Percentiles rank a stretch among this genome's conserved stretches.
Evolutionary conservation across 2,113 vertebrate genomes (phyloP).

Genomic region (Delphinus delphis): DNA sequence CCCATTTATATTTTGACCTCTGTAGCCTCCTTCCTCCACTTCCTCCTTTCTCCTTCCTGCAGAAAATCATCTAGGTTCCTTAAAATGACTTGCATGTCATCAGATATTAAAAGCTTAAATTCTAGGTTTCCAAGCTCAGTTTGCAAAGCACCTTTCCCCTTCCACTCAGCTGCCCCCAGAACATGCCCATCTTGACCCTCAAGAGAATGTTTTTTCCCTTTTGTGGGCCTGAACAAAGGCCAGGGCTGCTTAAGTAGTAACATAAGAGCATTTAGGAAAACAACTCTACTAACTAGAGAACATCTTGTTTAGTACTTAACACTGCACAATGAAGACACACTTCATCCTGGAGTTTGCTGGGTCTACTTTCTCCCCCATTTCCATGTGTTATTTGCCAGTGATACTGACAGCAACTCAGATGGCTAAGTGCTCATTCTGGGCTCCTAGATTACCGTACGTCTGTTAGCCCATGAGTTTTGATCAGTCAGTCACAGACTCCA

Average conservation of each 20-base stretch:
- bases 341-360: conserved; percentile 69
- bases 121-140: background rate
- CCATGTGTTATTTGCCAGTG: conserved; percentile 76
- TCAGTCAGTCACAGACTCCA: conserved; percentile 63
- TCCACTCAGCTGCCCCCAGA: background rate
- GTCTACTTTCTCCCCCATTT: conserved; percentile 76
- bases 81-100: conserved; percentile 31
- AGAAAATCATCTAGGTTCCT: background rate
- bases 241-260: conserved; percentile 59
- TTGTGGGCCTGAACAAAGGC: conserved; percentile 51
- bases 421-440: conserved; percentile 68
- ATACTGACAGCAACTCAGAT: conserved; percentile 73
- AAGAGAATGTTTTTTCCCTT: background rate
- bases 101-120: background rate
- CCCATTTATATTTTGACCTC: conserved; percentile 22
- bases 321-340: conserved; percentile 77
- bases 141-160: conserved; percentile 43
- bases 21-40: background rate
- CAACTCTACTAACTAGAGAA: conserved; percentile 72
- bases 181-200: conserved; percentile 16
- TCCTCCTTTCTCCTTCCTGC: background rate
- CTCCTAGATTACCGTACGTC: conserved; percentile 64
- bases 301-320: conserved; percentile 78
- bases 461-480: conserved; percentile 67
- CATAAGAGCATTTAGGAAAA: conserved; percentile 72